These are phyloP conservation scores for Rallus crepitans DNA, from an alignment of 2,797 vertebrate species.

Conservation along the genomic window DNA sequence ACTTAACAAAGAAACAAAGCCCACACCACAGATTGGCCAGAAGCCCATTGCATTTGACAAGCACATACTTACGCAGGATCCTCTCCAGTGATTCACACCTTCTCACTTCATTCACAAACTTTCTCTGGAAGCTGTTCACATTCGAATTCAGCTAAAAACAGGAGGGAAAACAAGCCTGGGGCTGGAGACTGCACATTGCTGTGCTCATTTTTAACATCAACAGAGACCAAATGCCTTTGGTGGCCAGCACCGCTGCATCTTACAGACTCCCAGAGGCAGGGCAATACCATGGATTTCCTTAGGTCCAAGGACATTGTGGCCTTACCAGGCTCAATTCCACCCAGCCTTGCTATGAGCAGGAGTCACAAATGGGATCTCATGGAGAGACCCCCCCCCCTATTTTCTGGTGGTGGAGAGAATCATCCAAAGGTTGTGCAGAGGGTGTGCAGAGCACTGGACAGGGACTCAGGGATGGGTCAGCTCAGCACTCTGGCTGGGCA, in stretches of 20 bases:
- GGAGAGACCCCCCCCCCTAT: not conserved
- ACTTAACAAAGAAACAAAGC: constrained; percentile 54
- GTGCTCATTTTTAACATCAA: not conserved
- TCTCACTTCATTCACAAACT: constrained; percentile 86
- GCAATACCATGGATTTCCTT: not conserved
- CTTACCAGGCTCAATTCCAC: not conserved
- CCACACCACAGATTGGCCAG: constrained; percentile 6
- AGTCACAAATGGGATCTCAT: not conserved
- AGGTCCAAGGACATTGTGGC: not conserved
- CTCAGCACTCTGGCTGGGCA: not conserved
- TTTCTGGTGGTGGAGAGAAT: not conserved
- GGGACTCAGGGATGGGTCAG: too few relatives aligned
- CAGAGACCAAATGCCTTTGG: fast-evolving
- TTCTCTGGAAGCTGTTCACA: constrained; percentile 84
- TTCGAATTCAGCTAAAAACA: constrained; percentile 78
- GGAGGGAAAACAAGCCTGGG: constrained; percentile 29
- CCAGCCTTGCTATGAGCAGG: not conserved
- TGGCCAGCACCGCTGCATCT: fast-evolving
- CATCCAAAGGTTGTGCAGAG: not conserved
- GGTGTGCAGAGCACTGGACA: too few relatives aligned
- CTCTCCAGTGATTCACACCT: constrained; percentile 85
- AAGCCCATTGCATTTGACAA: constrained; percentile 12
- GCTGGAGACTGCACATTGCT: not conserved
- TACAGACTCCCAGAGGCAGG: not conserved
- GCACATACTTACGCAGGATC: constrained; percentile 80